Evolutionary conservation across 2,113 vertebrate species (phyloP).

Genomic region (Pseudorhombus dupliciocellatus): DNA sequence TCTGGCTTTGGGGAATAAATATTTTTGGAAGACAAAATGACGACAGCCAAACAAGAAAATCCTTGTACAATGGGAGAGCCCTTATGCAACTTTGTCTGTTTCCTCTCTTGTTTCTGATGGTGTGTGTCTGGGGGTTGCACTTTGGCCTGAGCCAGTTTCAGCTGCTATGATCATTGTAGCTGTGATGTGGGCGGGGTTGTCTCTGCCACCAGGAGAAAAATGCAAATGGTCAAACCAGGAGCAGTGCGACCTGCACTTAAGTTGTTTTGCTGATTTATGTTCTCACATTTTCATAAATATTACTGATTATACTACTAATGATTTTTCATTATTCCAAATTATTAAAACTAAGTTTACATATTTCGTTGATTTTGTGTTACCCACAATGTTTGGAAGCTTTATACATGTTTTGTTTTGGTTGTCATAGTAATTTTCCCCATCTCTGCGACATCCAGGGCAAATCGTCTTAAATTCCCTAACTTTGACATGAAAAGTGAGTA

Average conservation of each 20-base stretch:
- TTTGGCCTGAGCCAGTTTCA: slow-evolving; percentile 4
- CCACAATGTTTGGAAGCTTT: no score
- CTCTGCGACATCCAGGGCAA: no score
- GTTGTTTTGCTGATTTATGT: no score
- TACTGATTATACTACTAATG: no score
- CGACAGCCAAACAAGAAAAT: slow-evolving; percentile 57
- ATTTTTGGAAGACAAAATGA: slow-evolving; percentile 71
- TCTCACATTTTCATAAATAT: no score
- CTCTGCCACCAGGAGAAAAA: slow-evolving; percentile 33
- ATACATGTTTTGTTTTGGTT: no score
- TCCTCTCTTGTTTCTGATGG: slow-evolving; percentile 8
- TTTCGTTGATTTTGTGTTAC: no score
- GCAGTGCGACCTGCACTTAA: no score
- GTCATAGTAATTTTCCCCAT: no score
- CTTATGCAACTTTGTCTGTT: slow-evolving; percentile 40
- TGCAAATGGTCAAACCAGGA: not conserved
- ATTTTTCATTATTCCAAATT: no score
- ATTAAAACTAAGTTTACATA: no score
- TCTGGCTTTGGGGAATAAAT: slow-evolving; percentile 70
- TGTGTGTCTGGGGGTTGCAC: not conserved
- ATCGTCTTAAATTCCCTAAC: no score
- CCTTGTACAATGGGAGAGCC: slow-evolving; percentile 25
- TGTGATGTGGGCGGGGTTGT: slow-evolving; percentile 16
- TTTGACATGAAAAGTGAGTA: slow-evolving; percentile 36
- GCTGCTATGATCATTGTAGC: slow-evolving; percentile 28